Conservation (phyloP, 2,113 vertebrate genomes). For the Coregonus clupeaformis region DNA sequence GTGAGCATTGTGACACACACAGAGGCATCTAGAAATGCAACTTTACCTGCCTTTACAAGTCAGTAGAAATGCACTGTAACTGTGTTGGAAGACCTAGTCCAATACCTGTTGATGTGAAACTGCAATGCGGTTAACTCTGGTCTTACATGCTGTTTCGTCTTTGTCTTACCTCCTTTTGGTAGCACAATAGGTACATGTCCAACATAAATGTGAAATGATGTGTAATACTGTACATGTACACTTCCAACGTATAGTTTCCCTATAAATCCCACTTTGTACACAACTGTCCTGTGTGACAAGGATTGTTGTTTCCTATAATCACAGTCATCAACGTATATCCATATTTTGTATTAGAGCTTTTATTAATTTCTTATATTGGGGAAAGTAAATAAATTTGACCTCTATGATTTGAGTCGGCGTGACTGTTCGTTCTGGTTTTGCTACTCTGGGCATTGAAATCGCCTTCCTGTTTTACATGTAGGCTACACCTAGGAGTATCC, state of each 20-base stretch:
- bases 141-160: constrained; percentile 12
- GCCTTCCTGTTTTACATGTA: not conserved
- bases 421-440: not conserved
- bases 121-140: not conserved
- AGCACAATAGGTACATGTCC: not conserved
- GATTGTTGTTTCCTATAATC: constrained; percentile 37
- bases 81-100: constrained; percentile 7
- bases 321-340: constrained; percentile 24
- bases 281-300: constrained; percentile 13
- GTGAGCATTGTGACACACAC: not conserved
- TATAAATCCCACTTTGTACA: not conserved
- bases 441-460: not conserved
- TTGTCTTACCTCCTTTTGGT: not conserved
- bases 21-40: not conserved
- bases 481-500: not conserved
- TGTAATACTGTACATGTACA: constrained; percentile 15
- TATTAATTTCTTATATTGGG: constrained; percentile 53
- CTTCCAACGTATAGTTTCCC: constrained; percentile 5
- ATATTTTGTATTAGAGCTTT: constrained; percentile 57
- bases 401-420: constrained; percentile 12
- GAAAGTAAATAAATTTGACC: constrained; percentile 54
- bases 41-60: constrained; percentile 1
- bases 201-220: constrained; percentile 18
- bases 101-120: not conserved
- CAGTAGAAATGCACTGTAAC: constrained; percentile 11